phyloP scores from a whole-genome alignment of 2,113 vertebrate genomes.

The Equus przewalskii region DNA sequence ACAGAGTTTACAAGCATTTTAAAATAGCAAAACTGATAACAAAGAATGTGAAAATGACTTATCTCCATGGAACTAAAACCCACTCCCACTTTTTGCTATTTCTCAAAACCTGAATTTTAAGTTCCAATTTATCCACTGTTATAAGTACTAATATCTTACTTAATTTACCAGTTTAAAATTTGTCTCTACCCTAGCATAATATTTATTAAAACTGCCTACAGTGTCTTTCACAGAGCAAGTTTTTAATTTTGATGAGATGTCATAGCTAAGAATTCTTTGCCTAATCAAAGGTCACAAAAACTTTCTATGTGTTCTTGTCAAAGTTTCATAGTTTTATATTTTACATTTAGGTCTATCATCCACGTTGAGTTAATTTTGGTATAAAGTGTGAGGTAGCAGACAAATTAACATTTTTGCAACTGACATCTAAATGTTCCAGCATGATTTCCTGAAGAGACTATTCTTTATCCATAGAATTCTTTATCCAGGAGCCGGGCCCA shows the following conservation, averaged over 20 bases:
- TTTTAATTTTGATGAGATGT: slow-evolving; percentile 16
- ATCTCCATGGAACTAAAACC: background rate
- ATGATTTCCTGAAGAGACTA: background rate
- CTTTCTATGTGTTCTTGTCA: background rate
- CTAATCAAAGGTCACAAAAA: background rate
- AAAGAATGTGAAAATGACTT: background rate
- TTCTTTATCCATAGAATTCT: background rate
- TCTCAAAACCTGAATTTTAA: slow-evolving; percentile 31
- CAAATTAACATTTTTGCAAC: background rate
- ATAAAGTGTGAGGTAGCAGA: background rate
- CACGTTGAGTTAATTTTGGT: background rate
- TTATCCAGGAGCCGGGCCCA: background rate
- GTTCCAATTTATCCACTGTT: background rate
- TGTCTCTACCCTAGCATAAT: background rate
- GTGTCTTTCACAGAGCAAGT: background rate
- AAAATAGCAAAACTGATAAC: background rate
- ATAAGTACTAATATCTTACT: background rate
- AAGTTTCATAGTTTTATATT: background rate
- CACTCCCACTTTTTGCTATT: background rate
- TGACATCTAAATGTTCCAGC: background rate
- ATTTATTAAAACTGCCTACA: background rate
- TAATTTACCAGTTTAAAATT: slow-evolving; percentile 11
- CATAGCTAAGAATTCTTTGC: background rate
- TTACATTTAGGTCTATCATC: background rate
- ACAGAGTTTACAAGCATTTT: background rate